Conservation (phyloP, 2,888 invertebrate genomes). For the Ypsolopha scabrella region DNA sequence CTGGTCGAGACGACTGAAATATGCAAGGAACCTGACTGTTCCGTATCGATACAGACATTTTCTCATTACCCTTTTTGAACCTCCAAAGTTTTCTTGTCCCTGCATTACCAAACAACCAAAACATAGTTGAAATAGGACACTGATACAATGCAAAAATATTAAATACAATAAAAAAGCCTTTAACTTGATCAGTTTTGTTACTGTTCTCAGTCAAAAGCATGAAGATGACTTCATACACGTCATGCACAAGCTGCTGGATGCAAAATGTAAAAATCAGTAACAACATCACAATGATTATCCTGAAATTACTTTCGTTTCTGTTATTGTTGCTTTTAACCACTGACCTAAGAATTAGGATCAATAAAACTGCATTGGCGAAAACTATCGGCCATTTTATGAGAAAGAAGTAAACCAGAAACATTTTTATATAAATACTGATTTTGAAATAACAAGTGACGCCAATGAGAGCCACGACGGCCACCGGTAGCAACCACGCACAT, state of each 20-base stretch:
- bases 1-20: background rate
- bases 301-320: slow-evolving; percentile 22
- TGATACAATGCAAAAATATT: slow-evolving; percentile 39
- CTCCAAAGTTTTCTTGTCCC: slow-evolving; percentile 29
- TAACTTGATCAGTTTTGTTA: slow-evolving; percentile 11
- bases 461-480: slow-evolving; percentile 16
- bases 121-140: slow-evolving; percentile 40
- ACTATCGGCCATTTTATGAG: slow-evolving; percentile 47
- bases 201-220: slow-evolving; percentile 13
- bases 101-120: slow-evolving; percentile 53
- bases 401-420: slow-evolving; percentile 25
- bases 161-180: slow-evolving; percentile 9
- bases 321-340: slow-evolving; percentile 29
- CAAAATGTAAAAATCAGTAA: slow-evolving; percentile 43
- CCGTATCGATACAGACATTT: background rate
- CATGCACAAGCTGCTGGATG: slow-evolving; percentile 40
- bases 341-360: slow-evolving; percentile 32
- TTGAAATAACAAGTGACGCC: slow-evolving; percentile 12
- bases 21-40: background rate
- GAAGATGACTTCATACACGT: slow-evolving; percentile 32
- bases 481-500: slow-evolving; percentile 34
- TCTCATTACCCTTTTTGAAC: background rate
- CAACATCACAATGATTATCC: slow-evolving; percentile 38
- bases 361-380: slow-evolving; percentile 30
- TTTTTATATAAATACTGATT: slow-evolving; percentile 10